These are phyloP conservation scores for Tapera naevia DNA, from an alignment of 2,797 vertebrate genomes.

Conservation along the genomic window DNA sequence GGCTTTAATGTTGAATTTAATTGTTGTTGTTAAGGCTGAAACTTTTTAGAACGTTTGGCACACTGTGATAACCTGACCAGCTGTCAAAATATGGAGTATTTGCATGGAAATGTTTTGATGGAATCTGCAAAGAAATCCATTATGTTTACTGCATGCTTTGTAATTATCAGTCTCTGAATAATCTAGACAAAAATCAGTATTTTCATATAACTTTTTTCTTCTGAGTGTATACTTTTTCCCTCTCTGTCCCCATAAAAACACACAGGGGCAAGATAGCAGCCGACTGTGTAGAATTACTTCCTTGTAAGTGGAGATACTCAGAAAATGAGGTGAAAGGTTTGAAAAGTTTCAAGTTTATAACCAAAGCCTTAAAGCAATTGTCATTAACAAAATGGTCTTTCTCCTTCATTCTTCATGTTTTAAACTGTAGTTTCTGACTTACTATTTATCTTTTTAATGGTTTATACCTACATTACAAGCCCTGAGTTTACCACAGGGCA, in stretches of 20 bases:
- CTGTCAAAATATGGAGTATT: neutral
- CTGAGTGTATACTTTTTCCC: neutral
- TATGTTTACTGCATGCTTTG: neutral
- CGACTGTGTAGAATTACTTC: neutral
- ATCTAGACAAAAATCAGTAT: neutral
- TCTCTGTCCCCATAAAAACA: neutral
- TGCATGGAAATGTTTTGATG: neutral
- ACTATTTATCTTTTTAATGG: conserved; percentile 45
- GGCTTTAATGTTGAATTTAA: neutral
- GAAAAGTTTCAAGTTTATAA: neutral
- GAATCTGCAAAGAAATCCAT: neutral
- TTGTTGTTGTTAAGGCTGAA: neutral
- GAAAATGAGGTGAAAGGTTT: conserved; percentile 3
- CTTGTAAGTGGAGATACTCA: neutral
- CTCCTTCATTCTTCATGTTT: neutral
- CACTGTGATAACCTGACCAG: neutral
- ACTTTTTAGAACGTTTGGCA: neutral
- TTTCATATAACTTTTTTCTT: neutral
- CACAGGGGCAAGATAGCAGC: neutral
- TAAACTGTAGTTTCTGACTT: neutral
- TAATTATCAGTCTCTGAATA: neutral
- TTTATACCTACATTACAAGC: neutral
- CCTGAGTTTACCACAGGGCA: conserved; percentile 1
- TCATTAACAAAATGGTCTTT: conserved; percentile 14
- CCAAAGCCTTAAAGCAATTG: neutral